A percentile compares a stretch with the other conserved stretches of the same genome.
Conservation (phyloP, 2,888 invertebrate genomes). For the Fissipunctia ypsillon region DNA sequence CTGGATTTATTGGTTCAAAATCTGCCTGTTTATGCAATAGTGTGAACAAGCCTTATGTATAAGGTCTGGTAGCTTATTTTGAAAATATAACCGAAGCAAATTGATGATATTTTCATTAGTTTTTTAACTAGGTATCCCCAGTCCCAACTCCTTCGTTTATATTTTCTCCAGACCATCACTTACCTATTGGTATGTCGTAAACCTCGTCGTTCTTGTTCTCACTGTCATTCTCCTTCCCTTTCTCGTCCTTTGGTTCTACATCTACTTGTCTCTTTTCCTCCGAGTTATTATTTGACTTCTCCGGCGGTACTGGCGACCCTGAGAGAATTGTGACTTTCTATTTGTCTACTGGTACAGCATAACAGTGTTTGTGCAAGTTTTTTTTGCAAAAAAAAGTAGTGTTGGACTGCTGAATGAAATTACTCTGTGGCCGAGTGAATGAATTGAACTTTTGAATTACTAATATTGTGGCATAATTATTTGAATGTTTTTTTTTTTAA, state of each 20-base stretch:
- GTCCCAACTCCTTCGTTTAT: slow-evolving; percentile 24
- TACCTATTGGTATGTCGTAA: slow-evolving; percentile 88
- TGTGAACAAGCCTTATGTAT: slow-evolving; percentile 60
- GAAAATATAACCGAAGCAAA: slow-evolving; percentile 31
- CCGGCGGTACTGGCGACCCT: slow-evolving; percentile 82
- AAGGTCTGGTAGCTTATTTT: slow-evolving; percentile 24
- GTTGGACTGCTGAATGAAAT: slow-evolving; percentile 21
- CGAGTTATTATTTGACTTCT: slow-evolving; percentile 82
- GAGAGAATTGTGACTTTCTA: slow-evolving; percentile 78
- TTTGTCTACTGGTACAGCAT: slow-evolving; percentile 68
- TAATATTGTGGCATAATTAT: slow-evolving; percentile 24
- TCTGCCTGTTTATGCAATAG: slow-evolving; percentile 32
- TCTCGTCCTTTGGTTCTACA: slow-evolving; percentile 77
- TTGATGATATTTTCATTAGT: background rate
- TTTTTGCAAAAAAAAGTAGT: slow-evolving; percentile 13
- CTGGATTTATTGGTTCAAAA: background rate
- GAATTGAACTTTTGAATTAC: background rate
- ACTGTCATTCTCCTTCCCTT: slow-evolving; percentile 77
- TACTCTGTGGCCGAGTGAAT: slow-evolving; percentile 16
- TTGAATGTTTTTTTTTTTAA: background rate
- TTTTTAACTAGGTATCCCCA: too few relatives aligned
- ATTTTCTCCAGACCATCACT: slow-evolving; percentile 71
- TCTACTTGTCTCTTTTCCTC: slow-evolving; percentile 81
- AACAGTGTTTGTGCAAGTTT: slow-evolving; percentile 37
- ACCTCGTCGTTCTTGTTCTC: slow-evolving; percentile 83